A percentile compares a stretch with the other conserved stretches of the same genome.
Conservation (phyloP, 2,888 invertebrate species). For the Diloba caeruleocephala region DNA sequence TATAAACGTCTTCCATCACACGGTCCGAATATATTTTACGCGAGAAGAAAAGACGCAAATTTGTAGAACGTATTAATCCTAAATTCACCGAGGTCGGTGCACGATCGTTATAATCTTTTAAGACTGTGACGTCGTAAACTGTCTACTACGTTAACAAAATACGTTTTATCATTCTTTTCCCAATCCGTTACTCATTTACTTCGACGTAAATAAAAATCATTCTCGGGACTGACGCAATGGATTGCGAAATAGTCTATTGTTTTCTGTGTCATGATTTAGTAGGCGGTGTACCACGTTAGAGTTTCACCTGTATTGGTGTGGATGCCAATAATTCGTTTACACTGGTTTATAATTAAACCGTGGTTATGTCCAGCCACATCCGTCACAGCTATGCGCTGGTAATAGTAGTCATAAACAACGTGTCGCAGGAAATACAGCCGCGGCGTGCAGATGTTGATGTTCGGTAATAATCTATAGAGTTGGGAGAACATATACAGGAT, state of each 20-base stretch:
- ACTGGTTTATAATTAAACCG: constrained; percentile 33
- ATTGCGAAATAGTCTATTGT: constrained; percentile 1
- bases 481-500: too few relatives aligned
- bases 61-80: constrained; percentile 32
- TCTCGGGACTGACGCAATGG: constrained; percentile 16
- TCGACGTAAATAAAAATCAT: constrained; percentile 5
- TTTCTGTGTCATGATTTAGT: neutral
- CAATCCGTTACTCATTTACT: constrained; percentile 29
- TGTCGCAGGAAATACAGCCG: constrained; percentile 20
- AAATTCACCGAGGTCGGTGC: constrained; percentile 34
- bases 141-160: constrained; percentile 1
- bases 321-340: constrained; percentile 30
- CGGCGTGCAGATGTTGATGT: constrained; percentile 23
- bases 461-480: neutral
- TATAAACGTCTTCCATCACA: constrained; percentile 7
- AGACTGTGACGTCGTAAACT: constrained; percentile 9
- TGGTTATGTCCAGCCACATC: constrained; percentile 38
- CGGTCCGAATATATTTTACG: constrained; percentile 1
- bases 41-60: constrained; percentile 14
- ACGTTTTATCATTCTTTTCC: constrained; percentile 5
- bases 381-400: constrained; percentile 33
- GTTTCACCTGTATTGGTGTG: constrained; percentile 39
- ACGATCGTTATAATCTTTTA: constrained; percentile 38
- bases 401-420: constrained; percentile 40
- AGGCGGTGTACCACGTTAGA: constrained; percentile 2